Evolutionary conservation across 2,797 vertebrate genomes (phyloP), one percentile per base, ranked within the genome.

Genomic region (Tiaroga cobitis): DNA sequence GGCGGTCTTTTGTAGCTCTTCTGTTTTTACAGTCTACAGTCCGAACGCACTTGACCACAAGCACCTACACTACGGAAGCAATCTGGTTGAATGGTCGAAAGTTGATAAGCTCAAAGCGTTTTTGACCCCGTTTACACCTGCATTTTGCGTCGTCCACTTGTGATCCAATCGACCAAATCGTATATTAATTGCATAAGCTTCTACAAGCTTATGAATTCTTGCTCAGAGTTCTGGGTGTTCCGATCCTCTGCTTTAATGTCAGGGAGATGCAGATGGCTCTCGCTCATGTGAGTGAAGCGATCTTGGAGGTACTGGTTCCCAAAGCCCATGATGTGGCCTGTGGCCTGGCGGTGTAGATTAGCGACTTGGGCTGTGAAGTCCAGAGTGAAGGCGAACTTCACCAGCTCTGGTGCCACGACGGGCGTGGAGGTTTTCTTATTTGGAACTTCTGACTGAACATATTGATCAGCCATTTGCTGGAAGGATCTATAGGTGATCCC

Each of bases 401-500:
- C 93, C 87, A 96, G 93, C n/a, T 96, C 91, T 0, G 94, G 95
- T 4, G 92, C 94, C 1, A 89, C 59, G 0, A 91, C 82, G 0
- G 86, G 85, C 3, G 91, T 81, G 56, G 85, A 70, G 26, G 46
- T 84, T 2, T 92, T 89, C 0, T 88, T 32, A n/a, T 70, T 37
- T 7, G 86, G 90, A 0, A 70, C 78, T 86, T 85, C 93, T 6
- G 88, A 88, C 83, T 88, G 91, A 9, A 95, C 88, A 0, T 97
- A 96, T 13, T 91, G 93, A 9, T 97, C 96, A 0, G 94, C 96
- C 90, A 99, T 70, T 88, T 89, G 93, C 92, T 95, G 94, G 93
- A 99, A 97, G 88, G 95, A 95, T n/a, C 94, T 90, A 16, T 98
- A 97, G 0, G 96, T 93, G 89, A 98, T 93, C 76, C 91, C 70